Evolutionary conservation across 2,888 invertebrate species (phyloP).

Genomic region (Phytoseiulus persimilis): DNA sequence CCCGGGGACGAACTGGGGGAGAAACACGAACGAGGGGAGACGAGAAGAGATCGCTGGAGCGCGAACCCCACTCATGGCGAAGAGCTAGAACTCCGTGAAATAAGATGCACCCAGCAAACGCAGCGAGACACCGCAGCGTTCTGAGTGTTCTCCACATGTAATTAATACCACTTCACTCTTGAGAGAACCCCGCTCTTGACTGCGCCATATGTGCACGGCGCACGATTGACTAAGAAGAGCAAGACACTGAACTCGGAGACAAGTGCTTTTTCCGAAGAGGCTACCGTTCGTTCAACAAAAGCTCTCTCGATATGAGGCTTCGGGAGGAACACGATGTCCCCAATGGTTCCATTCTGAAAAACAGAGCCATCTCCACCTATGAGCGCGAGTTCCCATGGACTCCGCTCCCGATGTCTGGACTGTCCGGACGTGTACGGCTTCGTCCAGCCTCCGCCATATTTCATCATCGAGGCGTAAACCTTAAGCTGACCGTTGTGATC

Average conservation of each 20-base stretch:
- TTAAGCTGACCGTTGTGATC: not conserved
- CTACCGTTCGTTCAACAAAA: not conserved
- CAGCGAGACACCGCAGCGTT: not conserved
- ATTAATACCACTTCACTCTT: slow-evolving; percentile 19
- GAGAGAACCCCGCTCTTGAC: not conserved
- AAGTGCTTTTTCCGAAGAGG: not conserved
- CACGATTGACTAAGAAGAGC: not conserved
- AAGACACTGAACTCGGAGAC: not conserved
- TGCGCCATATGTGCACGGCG: not conserved
- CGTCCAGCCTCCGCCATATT: not conserved
- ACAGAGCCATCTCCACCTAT: no score
- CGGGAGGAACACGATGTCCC: no score
- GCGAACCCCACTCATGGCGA: not conserved
- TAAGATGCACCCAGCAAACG: slow-evolving; percentile 31
- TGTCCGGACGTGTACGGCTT: not conserved
- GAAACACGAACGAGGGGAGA: not conserved
- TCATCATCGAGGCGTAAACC: slow-evolving; percentile 22
- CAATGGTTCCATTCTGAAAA: no score
- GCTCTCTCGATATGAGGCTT: no score
- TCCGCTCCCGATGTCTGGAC: not conserved
- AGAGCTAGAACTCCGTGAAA: slow-evolving; percentile 35
- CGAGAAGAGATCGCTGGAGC: not conserved
- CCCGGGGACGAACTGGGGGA: not conserved
- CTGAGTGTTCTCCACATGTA: slow-evolving; percentile 18
- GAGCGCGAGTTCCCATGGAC: no score